Percentiles rank a stretch among this genome's conserved stretches.
Evolutionary conservation across 2,888 invertebrate genomes (phyloP).

Genomic region (Hetaerina titia): DNA sequence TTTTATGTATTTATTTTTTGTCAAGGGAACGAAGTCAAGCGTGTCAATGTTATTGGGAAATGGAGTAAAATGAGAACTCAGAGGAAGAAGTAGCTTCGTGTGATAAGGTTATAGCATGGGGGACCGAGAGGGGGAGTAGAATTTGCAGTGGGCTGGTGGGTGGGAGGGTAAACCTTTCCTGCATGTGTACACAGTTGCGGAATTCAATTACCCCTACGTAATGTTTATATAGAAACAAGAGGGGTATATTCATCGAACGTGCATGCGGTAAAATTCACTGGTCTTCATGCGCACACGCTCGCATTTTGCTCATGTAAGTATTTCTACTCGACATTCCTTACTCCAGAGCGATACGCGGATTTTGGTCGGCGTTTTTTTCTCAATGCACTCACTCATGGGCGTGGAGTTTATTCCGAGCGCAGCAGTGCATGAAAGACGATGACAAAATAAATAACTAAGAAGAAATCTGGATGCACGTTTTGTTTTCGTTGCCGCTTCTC

Average conservation of each 20-base stretch:
- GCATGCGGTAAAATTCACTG: neutral
- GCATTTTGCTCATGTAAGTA: neutral
- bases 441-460: neutral
- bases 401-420: neutral
- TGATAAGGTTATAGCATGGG: neutral
- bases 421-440: neutral
- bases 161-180: neutral
- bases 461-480: neutral
- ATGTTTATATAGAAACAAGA: conserved; percentile 19
- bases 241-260: conserved; percentile 4
- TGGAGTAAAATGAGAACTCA: neutral
- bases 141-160: neutral
- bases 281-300: neutral
- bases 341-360: neutral
- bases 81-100: neutral
- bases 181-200: conserved; percentile 5
- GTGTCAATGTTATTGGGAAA: neutral
- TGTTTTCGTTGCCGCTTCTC: neutral
- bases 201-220: conserved; percentile 16
- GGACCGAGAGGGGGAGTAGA: neutral
- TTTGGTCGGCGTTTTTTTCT: neutral
- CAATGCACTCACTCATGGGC: neutral
- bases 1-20: neutral
- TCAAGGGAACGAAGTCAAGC: neutral
- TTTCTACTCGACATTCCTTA: neutral